Conservation (phyloP, 1,140 invertebrate genomes). For the Aphidius ervi region DNA sequence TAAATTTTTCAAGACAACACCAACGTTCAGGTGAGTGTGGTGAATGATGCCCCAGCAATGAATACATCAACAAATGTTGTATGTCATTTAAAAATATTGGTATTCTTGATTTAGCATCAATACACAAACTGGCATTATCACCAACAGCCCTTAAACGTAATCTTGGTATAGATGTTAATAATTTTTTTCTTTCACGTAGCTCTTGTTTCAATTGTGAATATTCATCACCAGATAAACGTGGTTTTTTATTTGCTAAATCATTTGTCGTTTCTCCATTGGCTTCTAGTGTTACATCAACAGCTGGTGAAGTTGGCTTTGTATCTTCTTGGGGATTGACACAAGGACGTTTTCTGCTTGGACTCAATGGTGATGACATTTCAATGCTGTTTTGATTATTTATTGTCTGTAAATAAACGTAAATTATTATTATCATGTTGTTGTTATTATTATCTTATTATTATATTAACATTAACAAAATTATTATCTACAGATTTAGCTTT, state of each 20-base stretch:
- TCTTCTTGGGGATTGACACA: constrained; percentile 20
- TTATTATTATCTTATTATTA: background rate
- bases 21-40: constrained; percentile 68
- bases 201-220: constrained; percentile 56
- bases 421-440: background rate
- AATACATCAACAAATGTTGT: constrained; percentile 76
- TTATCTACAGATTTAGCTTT: constrained; percentile 26
- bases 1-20: constrained; percentile 74
- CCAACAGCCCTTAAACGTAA: constrained; percentile 61
- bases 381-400: background rate
- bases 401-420: background rate
- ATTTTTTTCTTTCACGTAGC: constrained; percentile 56
- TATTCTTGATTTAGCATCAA: constrained; percentile 55
- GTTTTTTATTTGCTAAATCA: constrained; percentile 32
- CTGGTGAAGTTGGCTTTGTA: background rate
- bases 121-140: constrained; percentile 56
- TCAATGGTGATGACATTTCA: constrained; percentile 10
- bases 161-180: constrained; percentile 53
- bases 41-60: constrained; percentile 67
- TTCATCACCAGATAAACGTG: constrained; percentile 51
- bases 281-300: constrained; percentile 2
- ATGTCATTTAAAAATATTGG: constrained; percentile 79
- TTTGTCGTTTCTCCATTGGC: constrained; percentile 14
- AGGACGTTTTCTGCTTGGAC: constrained; percentile 28
- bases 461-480: constrained; percentile 24